Conservation (phyloP, 2,113 vertebrate genomes). For the Monarcha castaneiventris region DNA sequence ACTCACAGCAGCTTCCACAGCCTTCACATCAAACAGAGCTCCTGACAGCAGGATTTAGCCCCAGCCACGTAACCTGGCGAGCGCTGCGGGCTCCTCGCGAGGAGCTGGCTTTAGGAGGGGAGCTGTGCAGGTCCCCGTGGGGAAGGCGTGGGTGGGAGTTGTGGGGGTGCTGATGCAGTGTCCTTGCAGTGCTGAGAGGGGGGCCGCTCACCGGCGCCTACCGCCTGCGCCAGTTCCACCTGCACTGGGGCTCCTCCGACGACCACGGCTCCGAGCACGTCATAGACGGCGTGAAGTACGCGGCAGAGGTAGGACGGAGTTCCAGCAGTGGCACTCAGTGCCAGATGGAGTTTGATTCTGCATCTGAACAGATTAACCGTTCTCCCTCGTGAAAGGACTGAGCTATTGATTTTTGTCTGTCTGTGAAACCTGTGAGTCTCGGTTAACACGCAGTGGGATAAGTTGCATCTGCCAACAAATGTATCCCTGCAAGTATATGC, state of each 20-base stretch:
- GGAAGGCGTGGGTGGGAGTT: fast-evolving
- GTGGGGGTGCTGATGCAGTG: background rate
- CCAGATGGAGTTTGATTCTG: background rate
- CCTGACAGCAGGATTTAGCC: background rate
- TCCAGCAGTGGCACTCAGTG: background rate
- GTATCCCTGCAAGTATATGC: background rate
- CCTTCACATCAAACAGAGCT: background rate
- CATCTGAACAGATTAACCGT: background rate
- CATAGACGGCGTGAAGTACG: conserved; percentile 81
- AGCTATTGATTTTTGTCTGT: background rate
- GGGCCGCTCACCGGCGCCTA: conserved; percentile 85
- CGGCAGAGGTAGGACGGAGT: conserved; percentile 83
- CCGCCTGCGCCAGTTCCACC: conserved; percentile 92
- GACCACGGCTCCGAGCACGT: conserved; percentile 89
- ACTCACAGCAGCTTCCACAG: background rate
- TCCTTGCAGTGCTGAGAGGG: conserved; percentile 80
- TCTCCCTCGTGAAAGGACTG: background rate
- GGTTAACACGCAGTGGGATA: background rate
- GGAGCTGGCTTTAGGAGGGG: background rate
- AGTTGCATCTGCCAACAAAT: background rate
- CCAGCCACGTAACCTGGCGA: background rate
- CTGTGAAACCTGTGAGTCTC: background rate
- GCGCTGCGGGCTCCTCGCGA: too few relatives aligned
- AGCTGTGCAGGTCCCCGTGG: fast-evolving
- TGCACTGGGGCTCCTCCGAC: conserved; percentile 90